Base-by-base conservation (phyloP, 2,113 vertebrate species). In the Oncorhynchus tshawytscha region DNA sequence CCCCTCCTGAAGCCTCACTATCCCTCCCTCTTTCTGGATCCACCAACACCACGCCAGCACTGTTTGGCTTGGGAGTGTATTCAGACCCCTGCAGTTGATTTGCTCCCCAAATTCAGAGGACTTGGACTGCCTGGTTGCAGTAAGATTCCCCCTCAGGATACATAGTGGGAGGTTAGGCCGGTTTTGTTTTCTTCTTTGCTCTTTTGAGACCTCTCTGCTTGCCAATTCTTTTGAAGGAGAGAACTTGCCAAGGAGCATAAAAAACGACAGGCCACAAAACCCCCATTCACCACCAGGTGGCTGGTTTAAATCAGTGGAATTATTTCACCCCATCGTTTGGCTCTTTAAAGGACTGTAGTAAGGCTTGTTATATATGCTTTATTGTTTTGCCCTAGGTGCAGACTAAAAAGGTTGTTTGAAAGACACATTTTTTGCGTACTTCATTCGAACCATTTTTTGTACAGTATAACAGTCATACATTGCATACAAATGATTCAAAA, bases 281-380 rank as follows among this genome's bases (percentile, higher is more conserved):
- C 18, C 45, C 80, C 64, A 49, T 73, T 83, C 78, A 76, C 25
- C 70, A 74, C 75, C 86, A 85, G 82, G 80, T 84, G 80, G 79
- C 77, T 77, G 81, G 72, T 85, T 86, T 82, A 83, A 79, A 86
- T 86, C 13, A 70, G 62, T 74, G 70, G 84, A 86, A 90, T 84
- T 69, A 84, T 86, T 85, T 84, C 66, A 72, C 70, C 67, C 70
- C 83, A 72, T 88, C 80, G 82, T 83, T 74, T 62, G 68, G 78
- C 68, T 78, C 65, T 83, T 81, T 82, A 57, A 76, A 74, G 66
- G 86, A 67, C 48, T 51, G 51, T 24, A 45, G 51, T 24, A 45
- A 78, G 54, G 22, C 62, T 64, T 11, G 24, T 75, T 51, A 72
- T 29, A 62, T 4, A 0, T 22, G 13, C 49, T 34, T 60, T 5